Conservation (phyloP, 2,888 invertebrate genomes). For the Entomobrya proxima region DNA sequence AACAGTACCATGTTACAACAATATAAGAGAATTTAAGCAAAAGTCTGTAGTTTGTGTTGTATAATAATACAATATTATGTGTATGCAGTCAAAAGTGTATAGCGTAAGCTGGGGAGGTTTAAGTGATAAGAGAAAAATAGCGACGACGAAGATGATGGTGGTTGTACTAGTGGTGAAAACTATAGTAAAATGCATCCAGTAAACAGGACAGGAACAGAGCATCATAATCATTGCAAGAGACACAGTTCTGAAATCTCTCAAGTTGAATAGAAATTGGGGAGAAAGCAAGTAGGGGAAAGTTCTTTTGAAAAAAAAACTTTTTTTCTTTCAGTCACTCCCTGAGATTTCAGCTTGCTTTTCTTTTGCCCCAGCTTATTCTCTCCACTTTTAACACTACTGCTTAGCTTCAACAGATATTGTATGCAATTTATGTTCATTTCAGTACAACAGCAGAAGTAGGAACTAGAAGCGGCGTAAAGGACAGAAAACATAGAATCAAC, state of each 20-base stretch:
- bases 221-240: conserved; percentile 52
- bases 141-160: neutral
- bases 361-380: conserved; percentile 48
- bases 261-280: conserved; percentile 65
- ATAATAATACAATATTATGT: neutral
- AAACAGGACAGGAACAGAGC: conserved; percentile 50
- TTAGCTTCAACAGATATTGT: conserved; percentile 17
- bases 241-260: conserved; percentile 64
- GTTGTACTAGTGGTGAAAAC: conserved; percentile 6
- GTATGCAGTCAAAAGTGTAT: conserved; percentile 12
- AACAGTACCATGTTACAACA: too few relatives aligned
- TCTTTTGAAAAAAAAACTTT: conserved; percentile 63
- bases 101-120: conserved; percentile 20
- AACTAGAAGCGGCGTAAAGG: neutral
- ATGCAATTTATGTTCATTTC: conserved; percentile 47
- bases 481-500: neutral
- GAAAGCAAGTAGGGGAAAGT: conserved; percentile 66
- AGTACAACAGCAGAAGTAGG: neutral
- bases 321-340: conserved; percentile 60
- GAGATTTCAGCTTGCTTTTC: conserved; percentile 64
- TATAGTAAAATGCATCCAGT: conserved; percentile 62
- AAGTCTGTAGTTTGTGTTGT: too few relatives aligned
- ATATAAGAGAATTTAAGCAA: too few relatives aligned
- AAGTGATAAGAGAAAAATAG: conserved; percentile 25
- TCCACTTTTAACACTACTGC: conserved; percentile 20